Evolutionary conservation across 30 jellyfish, hydroid and myxozoan genomes (phyloP).

Genomic region (Phacellophora camtschatica): DNA sequence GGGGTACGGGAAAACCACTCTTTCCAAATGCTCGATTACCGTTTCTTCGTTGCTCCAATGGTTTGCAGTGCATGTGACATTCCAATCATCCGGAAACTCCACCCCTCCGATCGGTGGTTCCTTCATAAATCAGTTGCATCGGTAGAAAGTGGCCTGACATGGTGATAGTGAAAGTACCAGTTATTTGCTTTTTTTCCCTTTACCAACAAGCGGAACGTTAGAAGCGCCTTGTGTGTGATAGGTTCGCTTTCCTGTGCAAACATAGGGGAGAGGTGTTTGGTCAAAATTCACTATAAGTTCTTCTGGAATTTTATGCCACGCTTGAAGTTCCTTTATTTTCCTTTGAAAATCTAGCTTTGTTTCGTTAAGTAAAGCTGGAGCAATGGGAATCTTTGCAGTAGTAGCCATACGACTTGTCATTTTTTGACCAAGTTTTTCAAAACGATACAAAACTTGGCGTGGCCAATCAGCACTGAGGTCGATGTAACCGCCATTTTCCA

Average conservation of each 20-base stretch:
- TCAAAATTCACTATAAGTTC: slow-evolving; percentile 41
- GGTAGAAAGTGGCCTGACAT: background rate
- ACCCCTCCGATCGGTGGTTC: background rate
- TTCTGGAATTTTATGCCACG: slow-evolving; percentile 53
- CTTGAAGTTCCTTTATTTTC: slow-evolving; percentile 29
- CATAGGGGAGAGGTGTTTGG: slow-evolving; percentile 44
- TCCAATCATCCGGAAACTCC: background rate
- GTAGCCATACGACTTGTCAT: slow-evolving; percentile 54
- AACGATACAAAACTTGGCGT: slow-evolving; percentile 28
- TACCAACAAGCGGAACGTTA: slow-evolving; percentile 47
- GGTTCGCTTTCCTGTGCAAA: slow-evolving; percentile 12
- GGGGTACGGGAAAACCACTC: no score
- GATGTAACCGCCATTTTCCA: slow-evolving; percentile 11
- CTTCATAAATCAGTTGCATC: background rate
- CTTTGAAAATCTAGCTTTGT: slow-evolving; percentile 57
- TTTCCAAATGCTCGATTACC: slow-evolving; percentile 6
- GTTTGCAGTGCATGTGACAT: slow-evolving; percentile 24
- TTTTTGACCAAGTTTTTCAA: slow-evolving; percentile 39
- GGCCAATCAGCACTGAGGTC: slow-evolving; percentile 57
- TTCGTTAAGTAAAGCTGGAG: slow-evolving; percentile 60
- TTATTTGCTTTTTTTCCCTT: slow-evolving; percentile 57
- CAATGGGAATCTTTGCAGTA: slow-evolving; percentile 48
- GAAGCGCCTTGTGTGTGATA: slow-evolving; percentile 26
- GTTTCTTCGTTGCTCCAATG: slow-evolving; percentile 63
- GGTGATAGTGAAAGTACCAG: slow-evolving; percentile 40